These are phyloP conservation scores for Taenaris catops DNA, from an alignment of 2,888 invertebrate genomes.

Conservation along the genomic window DNA sequence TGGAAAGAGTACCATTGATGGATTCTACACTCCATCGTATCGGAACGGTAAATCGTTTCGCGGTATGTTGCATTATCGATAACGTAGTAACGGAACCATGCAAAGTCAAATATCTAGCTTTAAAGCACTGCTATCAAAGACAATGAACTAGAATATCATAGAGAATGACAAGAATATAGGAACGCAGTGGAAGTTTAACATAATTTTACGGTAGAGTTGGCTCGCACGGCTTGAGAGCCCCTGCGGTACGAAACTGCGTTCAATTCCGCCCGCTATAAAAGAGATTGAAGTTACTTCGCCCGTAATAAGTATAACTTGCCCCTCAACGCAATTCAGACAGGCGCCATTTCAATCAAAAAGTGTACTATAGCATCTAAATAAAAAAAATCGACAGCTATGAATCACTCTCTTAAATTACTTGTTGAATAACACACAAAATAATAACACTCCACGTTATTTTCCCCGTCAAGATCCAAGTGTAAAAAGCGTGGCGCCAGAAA, in stretches of 20 bases:
- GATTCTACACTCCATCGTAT: too few species aligned
- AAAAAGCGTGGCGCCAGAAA: conserved; percentile 16
- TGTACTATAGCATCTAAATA: conserved; percentile 29
- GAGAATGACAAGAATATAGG: conserved; percentile 48
- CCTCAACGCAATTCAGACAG: conserved; percentile 40
- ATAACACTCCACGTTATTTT: conserved; percentile 11
- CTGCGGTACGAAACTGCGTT: conserved; percentile 50
- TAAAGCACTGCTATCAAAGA: too few species aligned
- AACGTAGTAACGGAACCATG: too few species aligned
- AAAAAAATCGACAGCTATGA: conserved; percentile 20
- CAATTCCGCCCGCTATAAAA: conserved; percentile 66
- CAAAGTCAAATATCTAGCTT: too few species aligned
- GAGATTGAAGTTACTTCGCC: conserved; percentile 69
- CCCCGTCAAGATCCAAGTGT: conserved; percentile 9
- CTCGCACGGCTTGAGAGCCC: conserved; percentile 49
- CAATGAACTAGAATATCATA: conserved; percentile 33
- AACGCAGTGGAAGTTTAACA: conserved; percentile 60
- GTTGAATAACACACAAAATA: conserved; percentile 18
- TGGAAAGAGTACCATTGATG: too few species aligned
- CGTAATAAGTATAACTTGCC: conserved; percentile 58
- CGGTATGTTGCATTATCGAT: too few species aligned
- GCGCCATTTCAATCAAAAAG: conserved; percentile 42
- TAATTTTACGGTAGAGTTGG: conserved; percentile 68
- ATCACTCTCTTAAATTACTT: conserved; percentile 20
- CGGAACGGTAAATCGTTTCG: too few species aligned